phyloP scores from a whole-genome alignment of 2,113 vertebrate species.

The Bujurquina vittata region DNA sequence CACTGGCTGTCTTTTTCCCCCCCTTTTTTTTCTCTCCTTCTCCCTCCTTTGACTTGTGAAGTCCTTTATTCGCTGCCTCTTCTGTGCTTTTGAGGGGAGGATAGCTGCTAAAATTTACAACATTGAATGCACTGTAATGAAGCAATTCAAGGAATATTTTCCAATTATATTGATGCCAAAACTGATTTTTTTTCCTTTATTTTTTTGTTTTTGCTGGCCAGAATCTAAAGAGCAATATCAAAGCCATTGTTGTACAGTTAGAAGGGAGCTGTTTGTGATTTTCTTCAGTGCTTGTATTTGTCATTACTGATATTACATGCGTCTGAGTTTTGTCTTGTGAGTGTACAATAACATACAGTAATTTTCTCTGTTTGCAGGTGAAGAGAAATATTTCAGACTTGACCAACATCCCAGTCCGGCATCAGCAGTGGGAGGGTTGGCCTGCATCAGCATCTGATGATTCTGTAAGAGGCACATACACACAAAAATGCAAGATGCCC shows the following conservation, averaged over 20 bases:
- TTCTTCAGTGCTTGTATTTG: not conserved
- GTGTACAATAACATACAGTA: not conserved
- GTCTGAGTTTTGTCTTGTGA: not conserved
- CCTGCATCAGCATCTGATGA: constrained; percentile 91
- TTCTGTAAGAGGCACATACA: constrained; percentile 83
- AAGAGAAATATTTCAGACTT: constrained; percentile 97
- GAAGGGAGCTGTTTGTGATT: not conserved
- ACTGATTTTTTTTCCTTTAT: not conserved
- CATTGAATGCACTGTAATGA: not conserved
- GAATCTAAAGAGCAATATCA: not conserved
- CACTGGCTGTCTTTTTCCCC: constrained; percentile 43
- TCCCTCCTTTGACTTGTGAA: constrained; percentile 39
- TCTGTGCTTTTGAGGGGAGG: not conserved
- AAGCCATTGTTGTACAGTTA: not conserved
- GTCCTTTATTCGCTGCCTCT: constrained; percentile 35
- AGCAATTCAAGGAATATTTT: not conserved
- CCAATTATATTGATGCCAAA: not conserved
- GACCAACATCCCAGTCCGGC: constrained; percentile 97
- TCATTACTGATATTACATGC: not conserved
- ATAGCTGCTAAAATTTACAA: not conserved
- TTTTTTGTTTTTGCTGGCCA: not conserved
- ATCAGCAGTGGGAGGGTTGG: constrained; percentile 98
- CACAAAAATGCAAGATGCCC: not conserved
- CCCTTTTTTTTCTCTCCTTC: constrained; percentile 15
- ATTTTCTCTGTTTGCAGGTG: constrained; percentile 81